Evolutionary conservation across 2,888 invertebrate species (phyloP).

Genomic region (Psylliodes chrysocephalus): DNA sequence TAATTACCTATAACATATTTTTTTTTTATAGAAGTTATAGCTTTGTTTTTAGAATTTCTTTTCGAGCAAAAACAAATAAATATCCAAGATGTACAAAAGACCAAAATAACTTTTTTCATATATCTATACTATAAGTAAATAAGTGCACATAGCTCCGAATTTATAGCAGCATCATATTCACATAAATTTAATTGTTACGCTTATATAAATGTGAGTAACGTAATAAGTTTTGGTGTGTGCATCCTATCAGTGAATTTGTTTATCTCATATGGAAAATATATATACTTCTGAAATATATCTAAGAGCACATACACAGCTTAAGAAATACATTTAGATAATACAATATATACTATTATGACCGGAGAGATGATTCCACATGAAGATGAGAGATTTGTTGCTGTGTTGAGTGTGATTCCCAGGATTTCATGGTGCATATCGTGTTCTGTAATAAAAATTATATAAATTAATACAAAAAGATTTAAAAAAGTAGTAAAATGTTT

Average conservation of each 20-base stretch:
- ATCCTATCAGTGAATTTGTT: constrained; percentile 59
- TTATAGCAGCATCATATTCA: constrained; percentile 45
- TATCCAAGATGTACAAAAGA: neutral
- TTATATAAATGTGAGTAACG: constrained; percentile 32
- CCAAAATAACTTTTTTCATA: constrained; percentile 2
- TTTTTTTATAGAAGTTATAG: too few species aligned
- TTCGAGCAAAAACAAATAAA: neutral
- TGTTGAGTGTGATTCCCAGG: constrained; percentile 27
- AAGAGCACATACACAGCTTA: constrained; percentile 45
- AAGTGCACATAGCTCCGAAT: constrained; percentile 50
- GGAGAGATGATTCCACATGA: neutral
- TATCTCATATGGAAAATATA: constrained; percentile 43
- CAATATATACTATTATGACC: constrained; percentile 15
- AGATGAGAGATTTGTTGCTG: constrained; percentile 5
- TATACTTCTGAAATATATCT: constrained; percentile 39
- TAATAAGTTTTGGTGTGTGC: constrained; percentile 55
- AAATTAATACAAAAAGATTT: too few species aligned
- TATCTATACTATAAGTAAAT: constrained; percentile 32
- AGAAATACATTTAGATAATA: constrained; percentile 42
- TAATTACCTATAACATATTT: too few species aligned
- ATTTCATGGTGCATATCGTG: constrained; percentile 38
- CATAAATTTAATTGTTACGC: constrained; percentile 43
- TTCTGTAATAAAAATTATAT: constrained; percentile 33
- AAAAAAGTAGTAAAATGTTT: too few species aligned
- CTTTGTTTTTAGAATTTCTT: neutral